phyloP scores from a whole-genome alignment of 2,797 vertebrate species.

The Malacoctenus gilli region DNA sequence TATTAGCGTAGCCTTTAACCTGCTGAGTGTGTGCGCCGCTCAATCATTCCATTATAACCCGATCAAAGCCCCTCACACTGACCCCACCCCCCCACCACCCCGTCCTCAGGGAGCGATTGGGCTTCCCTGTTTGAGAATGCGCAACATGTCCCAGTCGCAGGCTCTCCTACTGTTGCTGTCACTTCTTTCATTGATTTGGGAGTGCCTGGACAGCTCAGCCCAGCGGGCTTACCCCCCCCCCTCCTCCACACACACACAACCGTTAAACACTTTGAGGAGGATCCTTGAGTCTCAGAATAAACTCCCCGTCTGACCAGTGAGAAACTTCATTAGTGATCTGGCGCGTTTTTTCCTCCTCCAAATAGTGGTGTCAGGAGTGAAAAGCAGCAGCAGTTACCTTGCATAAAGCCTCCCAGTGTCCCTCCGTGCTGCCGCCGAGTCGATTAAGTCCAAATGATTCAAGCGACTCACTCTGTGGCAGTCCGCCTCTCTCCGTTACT shows the following conservation, averaged over 20 bases:
- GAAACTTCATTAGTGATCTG: not conserved
- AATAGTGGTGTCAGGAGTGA: slow-evolving; percentile 15
- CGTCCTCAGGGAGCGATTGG: not conserved
- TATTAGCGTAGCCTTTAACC: not conserved
- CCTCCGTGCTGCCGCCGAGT: slow-evolving; percentile 14
- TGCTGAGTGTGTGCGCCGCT: not conserved
- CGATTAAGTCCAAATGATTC: slow-evolving; percentile 22
- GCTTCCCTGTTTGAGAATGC: slow-evolving; percentile 33
- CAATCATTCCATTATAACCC: not conserved
- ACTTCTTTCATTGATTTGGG: slow-evolving; percentile 52
- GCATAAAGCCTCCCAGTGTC: slow-evolving; percentile 27
- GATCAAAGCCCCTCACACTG: slow-evolving; percentile 3
- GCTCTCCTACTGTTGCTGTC: slow-evolving; percentile 43
- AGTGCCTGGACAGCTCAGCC: not conserved
- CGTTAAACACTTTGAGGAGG: slow-evolving; percentile 2
- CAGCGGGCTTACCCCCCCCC: slow-evolving; percentile 9
- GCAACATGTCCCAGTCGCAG: slow-evolving; percentile 37
- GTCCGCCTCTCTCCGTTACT: slow-evolving; percentile 15
- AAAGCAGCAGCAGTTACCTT: slow-evolving; percentile 48
- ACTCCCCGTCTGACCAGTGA: not conserved
- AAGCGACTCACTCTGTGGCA: not conserved
- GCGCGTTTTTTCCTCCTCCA: slow-evolving; percentile 5
- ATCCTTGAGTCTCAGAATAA: slow-evolving; percentile 2
- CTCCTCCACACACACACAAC: too few species aligned
- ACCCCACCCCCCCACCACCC: not conserved